Evolutionary conservation across 2,888 invertebrate genomes (phyloP), one percentile per base, ranked within the genome.

Genomic region (Strigamia maritima): DNA sequence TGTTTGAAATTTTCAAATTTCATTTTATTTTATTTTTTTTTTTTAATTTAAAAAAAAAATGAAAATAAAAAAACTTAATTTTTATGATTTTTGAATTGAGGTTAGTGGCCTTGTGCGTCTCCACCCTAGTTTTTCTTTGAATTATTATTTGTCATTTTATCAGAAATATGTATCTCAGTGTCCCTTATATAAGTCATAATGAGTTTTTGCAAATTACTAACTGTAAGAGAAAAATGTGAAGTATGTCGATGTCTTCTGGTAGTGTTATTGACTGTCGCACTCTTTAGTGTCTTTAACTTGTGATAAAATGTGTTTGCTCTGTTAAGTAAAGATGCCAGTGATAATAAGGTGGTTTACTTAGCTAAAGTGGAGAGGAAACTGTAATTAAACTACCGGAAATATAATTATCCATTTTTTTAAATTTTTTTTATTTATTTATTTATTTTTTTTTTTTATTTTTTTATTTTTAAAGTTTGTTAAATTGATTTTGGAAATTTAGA

Each of bases 81-180:
- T 54, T 54, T 10, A 65, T 4, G 44, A 16, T 44, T 4, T n/a
- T 44, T 44, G 16, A 65, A 65, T 65, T 22, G 60, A 65, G 60
- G 60, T 65, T 65, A 65, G 60, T 22, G 24, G 12, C 60, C 60
- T 65, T 65, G 22, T 24, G 22, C 24, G 12, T 7, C 60, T 19
- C 60, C 60, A 65, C 60, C 60, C 60, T 22, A 19, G 22, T 22
- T 65, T 65, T 65, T 65, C 60, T 65, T 65, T 65, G 60, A 65
- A 65, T 65, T 65, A 65, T 65, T 65, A 19, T 65, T 65, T 65
- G 60, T 65, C 60, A 65, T 22, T 65, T n/a, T 65, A n/a, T 65
- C 60, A 22, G 12, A 19, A 16, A 24, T 22, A 65, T 12, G 12
- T 24, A n/a, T 65, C 60, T 22, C 44, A 12, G n/a, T 44, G 16